A percentile compares a stretch with the other conserved stretches of the same genome.
Evolutionary conservation across 2,797 vertebrate species (phyloP).

Genomic region (Acrossocheilus wenchowensis): DNA sequence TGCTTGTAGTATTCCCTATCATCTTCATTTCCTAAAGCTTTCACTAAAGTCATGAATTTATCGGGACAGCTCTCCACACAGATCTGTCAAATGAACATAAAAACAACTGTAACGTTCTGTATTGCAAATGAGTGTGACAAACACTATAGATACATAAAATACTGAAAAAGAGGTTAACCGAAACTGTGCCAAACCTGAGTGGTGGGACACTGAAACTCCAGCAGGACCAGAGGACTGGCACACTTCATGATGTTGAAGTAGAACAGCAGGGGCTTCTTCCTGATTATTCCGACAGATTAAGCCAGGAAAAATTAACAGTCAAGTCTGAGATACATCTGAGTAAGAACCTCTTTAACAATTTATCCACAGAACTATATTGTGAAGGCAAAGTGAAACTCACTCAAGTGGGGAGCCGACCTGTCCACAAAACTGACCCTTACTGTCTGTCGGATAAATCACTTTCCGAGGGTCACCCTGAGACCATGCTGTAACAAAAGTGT

Average conservation of each 20-base stretch:
- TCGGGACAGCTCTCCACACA: conserved; percentile 88
- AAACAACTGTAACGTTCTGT: neutral
- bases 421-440: conserved; percentile 86
- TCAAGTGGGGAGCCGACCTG: conserved; percentile 80
- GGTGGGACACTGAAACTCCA: conserved; percentile 87
- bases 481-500: conserved; percentile 77
- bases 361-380: neutral
- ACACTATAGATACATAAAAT: neutral
- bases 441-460: conserved; percentile 86
- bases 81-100: conserved; percentile 75
- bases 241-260: conserved; percentile 91
- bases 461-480: conserved; percentile 87
- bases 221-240: conserved; percentile 83
- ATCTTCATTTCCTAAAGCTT: neutral
- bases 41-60: conserved; percentile 78
- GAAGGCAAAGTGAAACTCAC: conserved; percentile 69
- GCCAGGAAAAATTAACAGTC: neutral
- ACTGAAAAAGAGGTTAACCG: neutral
- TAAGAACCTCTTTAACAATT: neutral
- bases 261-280: conserved; percentile 85
- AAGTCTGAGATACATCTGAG: neutral
- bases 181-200: conserved; percentile 75
- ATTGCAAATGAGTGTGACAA: neutral
- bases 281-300: conserved; percentile 56
- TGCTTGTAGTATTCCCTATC: conserved; percentile 78